These are phyloP conservation scores for Argentina silus DNA, from an alignment of 2,797 vertebrate genomes.

Conservation along the genomic window DNA sequence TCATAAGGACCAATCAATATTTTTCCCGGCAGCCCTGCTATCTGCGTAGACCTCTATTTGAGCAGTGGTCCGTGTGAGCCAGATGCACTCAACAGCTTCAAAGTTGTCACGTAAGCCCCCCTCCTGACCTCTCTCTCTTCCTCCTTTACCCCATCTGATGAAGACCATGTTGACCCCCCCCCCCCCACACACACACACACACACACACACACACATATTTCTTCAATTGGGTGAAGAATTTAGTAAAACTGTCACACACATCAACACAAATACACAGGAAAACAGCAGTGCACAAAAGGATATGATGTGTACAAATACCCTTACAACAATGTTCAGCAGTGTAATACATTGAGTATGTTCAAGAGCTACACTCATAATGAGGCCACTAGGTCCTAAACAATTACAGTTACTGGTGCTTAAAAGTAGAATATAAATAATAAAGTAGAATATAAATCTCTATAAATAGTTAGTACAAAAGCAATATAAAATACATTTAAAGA, in stretches of 20 bases:
- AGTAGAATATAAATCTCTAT: slow-evolving; percentile 67
- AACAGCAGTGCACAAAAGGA: slow-evolving; percentile 53
- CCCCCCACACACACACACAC: no score
- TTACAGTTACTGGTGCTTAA: slow-evolving; percentile 55
- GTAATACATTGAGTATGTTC: slow-evolving; percentile 38
- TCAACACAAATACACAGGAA: slow-evolving; percentile 22
- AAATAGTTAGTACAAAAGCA: slow-evolving; percentile 73
- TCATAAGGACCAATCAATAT: slow-evolving; percentile 59
- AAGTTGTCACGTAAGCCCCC: slow-evolving; percentile 58
- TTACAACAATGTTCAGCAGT: slow-evolving; percentile 54
- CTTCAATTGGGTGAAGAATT: neutral
- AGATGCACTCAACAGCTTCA: slow-evolving; percentile 50
- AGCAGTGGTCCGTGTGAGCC: slow-evolving; percentile 50
- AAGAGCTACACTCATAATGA: neutral
- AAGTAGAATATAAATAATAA: slow-evolving; percentile 50
- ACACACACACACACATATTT: no score
- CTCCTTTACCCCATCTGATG: neutral
- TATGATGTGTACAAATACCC: slow-evolving; percentile 39
- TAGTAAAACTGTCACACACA: slow-evolving; percentile 21
- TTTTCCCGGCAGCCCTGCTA: slow-evolving; percentile 64
- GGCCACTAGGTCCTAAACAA: neutral
- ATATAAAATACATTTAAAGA: slow-evolving; percentile 72
- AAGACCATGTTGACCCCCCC: neutral
- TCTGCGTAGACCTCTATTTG: slow-evolving; percentile 51
- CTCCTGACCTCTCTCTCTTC: slow-evolving; percentile 15